phyloP scores from a whole-genome alignment of 2,797 vertebrate genomes.

The Emys orbicularis region DNA sequence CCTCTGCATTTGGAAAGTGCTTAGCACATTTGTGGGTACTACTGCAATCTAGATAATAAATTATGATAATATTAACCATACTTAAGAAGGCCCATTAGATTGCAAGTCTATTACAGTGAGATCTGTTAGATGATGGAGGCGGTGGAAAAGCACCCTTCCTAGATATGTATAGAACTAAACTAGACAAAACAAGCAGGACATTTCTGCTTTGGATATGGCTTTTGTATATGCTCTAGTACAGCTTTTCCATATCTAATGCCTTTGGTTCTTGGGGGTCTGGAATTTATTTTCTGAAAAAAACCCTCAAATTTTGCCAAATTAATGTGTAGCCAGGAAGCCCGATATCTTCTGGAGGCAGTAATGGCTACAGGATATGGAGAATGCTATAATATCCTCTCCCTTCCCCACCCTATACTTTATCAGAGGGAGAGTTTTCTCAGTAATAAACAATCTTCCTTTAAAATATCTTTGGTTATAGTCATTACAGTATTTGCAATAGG shows the following conservation, averaged over 20 bases:
- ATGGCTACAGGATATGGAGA: constrained; percentile 21
- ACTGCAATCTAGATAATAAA: neutral
- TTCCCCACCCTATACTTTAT: constrained; percentile 5
- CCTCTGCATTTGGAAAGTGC: constrained; percentile 20
- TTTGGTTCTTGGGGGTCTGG: neutral
- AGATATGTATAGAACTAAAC: constrained; percentile 16
- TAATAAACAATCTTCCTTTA: constrained; percentile 53
- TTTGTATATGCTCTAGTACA: constrained; percentile 11
- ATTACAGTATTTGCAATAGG: constrained; percentile 29
- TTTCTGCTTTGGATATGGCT: neutral
- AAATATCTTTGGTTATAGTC: constrained; percentile 20
- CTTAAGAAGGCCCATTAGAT: neutral
- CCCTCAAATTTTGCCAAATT: neutral
- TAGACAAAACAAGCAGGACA: constrained; percentile 16
- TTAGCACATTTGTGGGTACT: constrained; percentile 3
- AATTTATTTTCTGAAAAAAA: constrained; percentile 17
- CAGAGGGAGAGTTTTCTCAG: constrained; percentile 23
- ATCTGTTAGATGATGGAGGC: neutral
- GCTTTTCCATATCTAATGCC: constrained; percentile 18
- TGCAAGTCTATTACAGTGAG: neutral
- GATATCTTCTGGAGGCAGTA: constrained; percentile 41
- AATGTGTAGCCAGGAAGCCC: neutral
- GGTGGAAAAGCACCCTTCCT: neutral
- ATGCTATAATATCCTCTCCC: neutral
- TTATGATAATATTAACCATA: neutral